Evolutionary conservation across 2,113 vertebrate species (phyloP).

Genomic region (Thunnus thynnus): DNA sequence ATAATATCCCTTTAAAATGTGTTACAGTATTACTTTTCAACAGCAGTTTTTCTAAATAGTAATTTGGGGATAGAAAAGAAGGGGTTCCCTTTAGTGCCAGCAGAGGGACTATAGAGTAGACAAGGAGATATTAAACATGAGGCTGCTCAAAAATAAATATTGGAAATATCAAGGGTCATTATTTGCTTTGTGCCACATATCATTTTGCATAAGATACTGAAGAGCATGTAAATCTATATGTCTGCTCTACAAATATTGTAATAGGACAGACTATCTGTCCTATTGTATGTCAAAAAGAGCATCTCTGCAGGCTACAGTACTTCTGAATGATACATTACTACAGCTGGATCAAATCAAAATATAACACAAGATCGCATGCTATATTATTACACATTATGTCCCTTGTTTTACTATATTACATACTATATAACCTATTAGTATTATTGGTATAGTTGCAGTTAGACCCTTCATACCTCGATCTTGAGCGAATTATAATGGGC

Average conservation of each 20-base stretch:
- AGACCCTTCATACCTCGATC: slow-evolving; percentile 11
- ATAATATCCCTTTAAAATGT: slow-evolving; percentile 21
- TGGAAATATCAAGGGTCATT: slow-evolving; percentile 41
- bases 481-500: slow-evolving; percentile 22
- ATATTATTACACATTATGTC: too few relatives aligned
- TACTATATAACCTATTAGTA: neutral
- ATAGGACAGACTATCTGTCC: neutral
- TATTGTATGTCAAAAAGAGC: slow-evolving; percentile 1
- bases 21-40: slow-evolving; percentile 21
- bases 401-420: neutral
- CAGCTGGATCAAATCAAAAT: slow-evolving; percentile 16
- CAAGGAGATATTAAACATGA: slow-evolving; percentile 45
- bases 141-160: slow-evolving; percentile 61
- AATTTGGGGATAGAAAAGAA: neutral
- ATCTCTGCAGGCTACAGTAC: slow-evolving; percentile 37
- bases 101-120: slow-evolving; percentile 88
- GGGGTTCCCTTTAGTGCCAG: slow-evolving; percentile 77
- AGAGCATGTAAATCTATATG: slow-evolving; percentile 1
- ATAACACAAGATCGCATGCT: neutral
- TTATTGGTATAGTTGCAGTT: slow-evolving; percentile 19
- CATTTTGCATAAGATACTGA: slow-evolving; percentile 5
- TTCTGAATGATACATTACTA: slow-evolving; percentile 49
- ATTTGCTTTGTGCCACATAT: slow-evolving; percentile 39
- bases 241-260: neutral
- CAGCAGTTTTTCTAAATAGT: slow-evolving; percentile 8